Base-by-base conservation (phyloP, 2,113 vertebrate genomes). In the Boulengeromyrus knoepffleri region DNA sequence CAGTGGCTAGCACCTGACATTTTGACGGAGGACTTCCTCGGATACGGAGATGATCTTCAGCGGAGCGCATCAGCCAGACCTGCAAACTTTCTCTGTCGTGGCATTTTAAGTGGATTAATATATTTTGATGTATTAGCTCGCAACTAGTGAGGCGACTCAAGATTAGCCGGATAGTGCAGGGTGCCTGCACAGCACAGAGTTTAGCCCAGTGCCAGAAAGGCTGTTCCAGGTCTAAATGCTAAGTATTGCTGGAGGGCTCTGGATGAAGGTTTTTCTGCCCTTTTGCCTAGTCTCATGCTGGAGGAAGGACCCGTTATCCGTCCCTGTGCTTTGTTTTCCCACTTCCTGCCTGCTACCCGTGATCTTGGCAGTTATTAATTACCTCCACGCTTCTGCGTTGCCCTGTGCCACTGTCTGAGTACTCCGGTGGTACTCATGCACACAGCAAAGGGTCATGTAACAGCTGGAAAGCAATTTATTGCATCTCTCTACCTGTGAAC, bases 401-500 rank as follows among this genome's bases (percentile, higher is more conserved):
- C 77, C 90, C 88, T 3, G 77, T 86, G 83, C 90, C 45, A 53
- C 53, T 42, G 39, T 89, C 46, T 45, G 88, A 89, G 46, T 62
- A 15, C 53, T 52, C 90, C 88, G 52, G 56, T 88, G n/a, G 88
- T 50, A 80, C 77, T n/a, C 88, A 89, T 86, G 83, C 83, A 88
- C 87, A 58, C 74, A 84, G 49, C 58, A 49, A 39, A 49, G 90
- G 90, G 74, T 80, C 66, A 83, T 77, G 85, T 83, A 62, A 56
- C 90, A 84, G 90, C 83, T 52, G 90, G 90, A 42, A 90, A 84
- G 87, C 90, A 88, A 84, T 88, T 90, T 90, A 88, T 84, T 62
- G 87, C 39, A 46, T 39, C 85, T 90, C 85, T 74, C 85, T 90
- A 90, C 89, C 89, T 90, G 89, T 90, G 89, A 88, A 88, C 89